These are phyloP conservation scores for Platycheirus albimanus DNA, from an alignment of 2,888 invertebrate species.

Conservation along the genomic window DNA sequence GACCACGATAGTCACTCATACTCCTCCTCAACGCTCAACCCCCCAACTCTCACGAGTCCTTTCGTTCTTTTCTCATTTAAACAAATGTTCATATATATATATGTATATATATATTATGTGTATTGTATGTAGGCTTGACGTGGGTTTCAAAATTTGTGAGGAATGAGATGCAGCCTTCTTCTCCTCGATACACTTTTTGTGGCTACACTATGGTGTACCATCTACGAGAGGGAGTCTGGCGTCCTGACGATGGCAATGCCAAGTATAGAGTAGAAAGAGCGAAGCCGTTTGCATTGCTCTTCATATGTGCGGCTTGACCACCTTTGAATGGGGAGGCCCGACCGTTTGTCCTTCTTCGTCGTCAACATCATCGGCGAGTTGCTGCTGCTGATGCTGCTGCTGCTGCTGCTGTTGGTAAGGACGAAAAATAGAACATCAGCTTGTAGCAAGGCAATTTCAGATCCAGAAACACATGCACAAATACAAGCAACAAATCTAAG, in stretches of 20 bases:
- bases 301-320: constrained; percentile 74
- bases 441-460: constrained; percentile 69
- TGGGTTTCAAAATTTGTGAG: constrained; percentile 56
- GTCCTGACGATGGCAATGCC: constrained; percentile 3
- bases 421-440: constrained; percentile 72
- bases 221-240: constrained; percentile 61
- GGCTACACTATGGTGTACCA: constrained; percentile 71
- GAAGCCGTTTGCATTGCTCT: constrained; percentile 73
- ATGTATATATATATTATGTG: constrained; percentile 55
- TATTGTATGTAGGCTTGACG: constrained; percentile 70
- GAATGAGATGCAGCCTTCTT: constrained; percentile 67
- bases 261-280: constrained; percentile 59
- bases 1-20: constrained; percentile 54
- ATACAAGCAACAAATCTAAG: constrained; percentile 38
- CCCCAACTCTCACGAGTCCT: constrained; percentile 66
- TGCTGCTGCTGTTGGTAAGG: constrained; percentile 60
- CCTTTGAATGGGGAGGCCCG: constrained; percentile 70
- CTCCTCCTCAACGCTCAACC: constrained; percentile 26
- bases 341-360: constrained; percentile 70
- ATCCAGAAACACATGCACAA: constrained; percentile 61
- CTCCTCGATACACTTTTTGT: constrained; percentile 71
- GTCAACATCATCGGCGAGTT: constrained; percentile 62
- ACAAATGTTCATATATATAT: constrained; percentile 63
- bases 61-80: constrained; percentile 74
- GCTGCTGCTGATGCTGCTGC: constrained; percentile 37